phyloP scores from a whole-genome alignment of 1,140 invertebrate genomes.

The Holotrichia oblita region DNA sequence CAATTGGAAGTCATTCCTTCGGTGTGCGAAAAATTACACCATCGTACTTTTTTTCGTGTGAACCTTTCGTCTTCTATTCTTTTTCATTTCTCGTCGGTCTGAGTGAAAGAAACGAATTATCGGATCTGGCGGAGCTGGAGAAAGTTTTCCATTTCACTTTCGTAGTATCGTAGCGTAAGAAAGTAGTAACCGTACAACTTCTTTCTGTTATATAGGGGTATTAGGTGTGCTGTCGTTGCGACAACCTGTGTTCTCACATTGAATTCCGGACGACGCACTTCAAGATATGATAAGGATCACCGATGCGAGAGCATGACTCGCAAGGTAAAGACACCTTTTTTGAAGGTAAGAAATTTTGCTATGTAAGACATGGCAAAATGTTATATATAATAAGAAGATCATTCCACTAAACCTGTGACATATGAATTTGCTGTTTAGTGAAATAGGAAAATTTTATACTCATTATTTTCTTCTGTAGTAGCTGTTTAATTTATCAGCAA shows the following conservation, averaged over 20 bases:
- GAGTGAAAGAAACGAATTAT: slow-evolving; percentile 5
- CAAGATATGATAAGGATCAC: neutral
- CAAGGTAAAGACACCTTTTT: neutral
- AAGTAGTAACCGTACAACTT: neutral
- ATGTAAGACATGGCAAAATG: neutral
- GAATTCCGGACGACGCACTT: slow-evolving; percentile 1
- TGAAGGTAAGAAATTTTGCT: neutral
- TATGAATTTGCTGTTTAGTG: no score
- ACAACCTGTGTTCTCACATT: neutral
- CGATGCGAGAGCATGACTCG: neutral
- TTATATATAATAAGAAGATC: no score
- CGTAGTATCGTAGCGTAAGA: neutral
- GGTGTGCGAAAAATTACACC: slow-evolving; percentile 23
- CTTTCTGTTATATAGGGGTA: neutral
- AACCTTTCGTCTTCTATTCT: neutral
- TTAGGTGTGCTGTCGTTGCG: neutral
- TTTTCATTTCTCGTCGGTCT: neutral
- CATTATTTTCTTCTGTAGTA: no score
- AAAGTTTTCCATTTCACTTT: slow-evolving; percentile 9
- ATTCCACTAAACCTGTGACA: no score
- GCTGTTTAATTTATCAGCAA: no score
- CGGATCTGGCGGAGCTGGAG: neutral
- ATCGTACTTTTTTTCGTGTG: neutral
- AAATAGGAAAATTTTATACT: no score
- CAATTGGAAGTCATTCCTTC: neutral